Conservation (phyloP, 2,113 vertebrate genomes). For the Pica pica region DNA sequence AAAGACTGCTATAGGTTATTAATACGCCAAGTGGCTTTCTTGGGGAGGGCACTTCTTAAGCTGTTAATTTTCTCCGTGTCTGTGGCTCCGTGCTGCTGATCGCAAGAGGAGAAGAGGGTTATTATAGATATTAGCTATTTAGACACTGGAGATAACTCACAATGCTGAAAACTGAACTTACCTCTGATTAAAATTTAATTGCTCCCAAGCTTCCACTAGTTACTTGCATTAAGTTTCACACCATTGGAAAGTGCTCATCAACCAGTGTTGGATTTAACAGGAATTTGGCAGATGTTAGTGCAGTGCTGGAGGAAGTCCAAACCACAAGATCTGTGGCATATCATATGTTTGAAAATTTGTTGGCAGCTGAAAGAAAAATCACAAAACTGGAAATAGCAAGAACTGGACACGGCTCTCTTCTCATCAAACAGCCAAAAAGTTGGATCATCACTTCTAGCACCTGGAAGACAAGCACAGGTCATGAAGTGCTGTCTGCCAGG, state of each 20-base stretch:
- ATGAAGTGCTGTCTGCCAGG: neutral
- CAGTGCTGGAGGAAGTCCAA: conserved; percentile 49
- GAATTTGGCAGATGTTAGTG: conserved; percentile 64
- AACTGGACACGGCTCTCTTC: neutral
- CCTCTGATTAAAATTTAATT: conserved; percentile 65
- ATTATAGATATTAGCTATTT: conserved; percentile 19
- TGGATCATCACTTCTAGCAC: neutral
- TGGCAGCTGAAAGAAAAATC: conserved; percentile 38
- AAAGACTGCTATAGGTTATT: neutral
- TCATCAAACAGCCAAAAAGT: neutral
- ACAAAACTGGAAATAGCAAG: conserved; percentile 20
- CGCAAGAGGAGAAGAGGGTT: neutral
- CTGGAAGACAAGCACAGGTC: neutral
- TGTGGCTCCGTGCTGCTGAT: neutral
- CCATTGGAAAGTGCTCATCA: conserved; percentile 46
- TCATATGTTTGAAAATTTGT: conserved; percentile 47
- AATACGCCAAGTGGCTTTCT: neutral
- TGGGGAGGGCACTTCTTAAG: neutral
- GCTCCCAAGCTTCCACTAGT: conserved; percentile 54
- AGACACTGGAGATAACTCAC: conserved; percentile 33
- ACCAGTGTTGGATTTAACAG: conserved; percentile 31
- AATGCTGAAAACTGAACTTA: conserved; percentile 32
- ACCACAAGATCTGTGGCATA: conserved; percentile 19
- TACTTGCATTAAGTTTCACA: conserved; percentile 57
- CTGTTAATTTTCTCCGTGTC: neutral